Base-by-base conservation (phyloP, 2,797 vertebrate genomes). In the Gastrophryne carolinensis region DNA sequence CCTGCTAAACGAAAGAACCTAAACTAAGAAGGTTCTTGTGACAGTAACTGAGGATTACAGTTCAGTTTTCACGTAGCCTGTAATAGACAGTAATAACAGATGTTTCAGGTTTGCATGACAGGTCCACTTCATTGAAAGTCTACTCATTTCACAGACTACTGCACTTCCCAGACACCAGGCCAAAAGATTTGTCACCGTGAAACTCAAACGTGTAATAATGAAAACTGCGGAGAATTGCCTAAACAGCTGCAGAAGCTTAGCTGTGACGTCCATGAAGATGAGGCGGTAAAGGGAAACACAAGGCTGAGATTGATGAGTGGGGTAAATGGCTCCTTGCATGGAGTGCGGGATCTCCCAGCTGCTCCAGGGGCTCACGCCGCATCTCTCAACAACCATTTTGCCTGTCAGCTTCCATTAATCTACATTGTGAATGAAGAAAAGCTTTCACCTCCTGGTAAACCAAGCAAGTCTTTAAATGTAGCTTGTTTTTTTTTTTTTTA, bases 201-300 rank as follows among this genome's bases (percentile, higher is more conserved):
- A 27, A 75, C 32, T 10, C 32, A 23, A 49, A 52, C 23, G 32
- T 32, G 64, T 32, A 17, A 21, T 34, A 23, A 70, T 76, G 32
- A 76, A 56, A 69, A 52, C 44, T 52, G 57, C 64, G 69, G 24
- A 30, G 27, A 58, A 62, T n/a, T 19, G 34, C 23, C 26, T n/a
- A 29, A 69, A 70, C 73, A 76, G 73, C 73, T 75, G 73, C 64
- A 52, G 26, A 21, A 41, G 64, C 32, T 62, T 24, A 37, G 39
- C 30, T 37, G 11, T 5, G 32, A 41, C 41, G 66, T 35, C 29
- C 21, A 69, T 57, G 17, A 39, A 35, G 30, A 21, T 3, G 8
- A 32, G 60, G 47, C 49, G 17, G 39, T 29, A 19, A 19, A 52
- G 8, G 44, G 56, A 73, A 64, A 65, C 61, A 73, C 13, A 34